These are phyloP conservation scores for Lepus oiostolus DNA, from an alignment of 2,797 vertebrate genomes.

Conservation along the genomic window DNA sequence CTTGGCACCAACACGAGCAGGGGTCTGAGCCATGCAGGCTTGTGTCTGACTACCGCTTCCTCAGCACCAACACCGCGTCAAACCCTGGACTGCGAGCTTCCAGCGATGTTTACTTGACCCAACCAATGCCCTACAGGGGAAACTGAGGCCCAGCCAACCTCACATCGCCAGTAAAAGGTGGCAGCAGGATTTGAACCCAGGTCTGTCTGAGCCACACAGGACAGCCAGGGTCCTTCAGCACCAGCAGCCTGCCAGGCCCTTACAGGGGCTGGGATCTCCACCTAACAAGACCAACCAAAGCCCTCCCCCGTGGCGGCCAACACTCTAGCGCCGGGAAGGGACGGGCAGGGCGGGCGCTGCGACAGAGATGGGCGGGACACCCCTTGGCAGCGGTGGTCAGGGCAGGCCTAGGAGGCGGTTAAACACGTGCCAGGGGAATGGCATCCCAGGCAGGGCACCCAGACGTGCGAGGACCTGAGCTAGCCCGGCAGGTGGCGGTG, in stretches of 20 bases:
- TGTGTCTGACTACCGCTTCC: not conserved
- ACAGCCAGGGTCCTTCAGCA: not conserved
- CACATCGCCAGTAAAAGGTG: not conserved
- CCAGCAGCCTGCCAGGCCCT: not conserved
- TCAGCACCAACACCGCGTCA: not conserved
- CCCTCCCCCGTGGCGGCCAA: not conserved
- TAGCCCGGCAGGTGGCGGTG: not conserved
- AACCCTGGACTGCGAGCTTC: not conserved
- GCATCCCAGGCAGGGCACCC: not conserved
- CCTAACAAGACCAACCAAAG: not conserved
- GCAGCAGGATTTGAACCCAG: not conserved
- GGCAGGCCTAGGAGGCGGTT: not conserved
- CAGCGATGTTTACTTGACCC: not conserved
- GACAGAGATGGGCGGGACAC: not conserved
- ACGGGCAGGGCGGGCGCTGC: not conserved
- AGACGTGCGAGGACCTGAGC: no score
- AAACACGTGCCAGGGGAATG: not conserved
- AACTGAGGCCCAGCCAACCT: not conserved
- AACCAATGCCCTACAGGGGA: not conserved
- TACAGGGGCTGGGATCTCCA: accelerated
- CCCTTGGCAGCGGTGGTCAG: not conserved
- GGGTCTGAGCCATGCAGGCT: not conserved
- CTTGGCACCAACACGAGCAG: slow-evolving; percentile 18
- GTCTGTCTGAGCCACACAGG: not conserved
- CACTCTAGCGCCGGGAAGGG: not conserved